Evolutionary conservation across 2,888 invertebrate species (phyloP), one percentile per base, ranked within the genome.

Genomic region (Agrypnus murinus): DNA sequence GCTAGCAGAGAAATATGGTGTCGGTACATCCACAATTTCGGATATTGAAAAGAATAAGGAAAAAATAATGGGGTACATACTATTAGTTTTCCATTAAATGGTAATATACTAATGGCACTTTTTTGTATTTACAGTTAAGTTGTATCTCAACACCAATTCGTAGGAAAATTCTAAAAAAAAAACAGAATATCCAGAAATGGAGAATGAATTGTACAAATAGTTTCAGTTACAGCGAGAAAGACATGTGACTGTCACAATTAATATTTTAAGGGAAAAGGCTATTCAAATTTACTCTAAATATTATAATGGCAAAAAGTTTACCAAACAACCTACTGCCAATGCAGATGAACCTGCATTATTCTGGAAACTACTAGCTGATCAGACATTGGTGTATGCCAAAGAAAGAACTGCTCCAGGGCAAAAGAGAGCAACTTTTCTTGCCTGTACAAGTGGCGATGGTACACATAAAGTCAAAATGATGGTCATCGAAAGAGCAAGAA

Each of bases 111-210:
- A 38, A 38, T 32, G 36, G 32, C 38, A 40, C 19, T 14, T 38
- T 38, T 58, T 58, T 38, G 9, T 58, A 36, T 38, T 58, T 58
- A 58, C 38, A 38, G 58, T 38, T 58, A 58, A 58, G 38, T 38
- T 58, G 14, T 58, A 40, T 8, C 38, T 58, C 40, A 38, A 38
- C 40, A n/a, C 4, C 45, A 19, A 60, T 8, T 32, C n/a, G 9
- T 45, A 57, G 45, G 46, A 66, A 70, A 66, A 73, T 43, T 6
- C 53, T 68, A 53, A n/a, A 32, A 64, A n/a, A n/a, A 64, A 68
- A 53, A 40, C 59, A 14, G 70, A 62, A 65, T 69, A 62, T 63
- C 58, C 59, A 58, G 43, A 70, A 58, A 69, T 66, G 69, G 59
- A 66, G 53, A 55, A 32, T 31, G 45, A 63, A 57, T 63, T 59